Base-by-base conservation (phyloP, 1,140 invertebrate genomes). In the Pogonomyrmex barbatus region DNA sequence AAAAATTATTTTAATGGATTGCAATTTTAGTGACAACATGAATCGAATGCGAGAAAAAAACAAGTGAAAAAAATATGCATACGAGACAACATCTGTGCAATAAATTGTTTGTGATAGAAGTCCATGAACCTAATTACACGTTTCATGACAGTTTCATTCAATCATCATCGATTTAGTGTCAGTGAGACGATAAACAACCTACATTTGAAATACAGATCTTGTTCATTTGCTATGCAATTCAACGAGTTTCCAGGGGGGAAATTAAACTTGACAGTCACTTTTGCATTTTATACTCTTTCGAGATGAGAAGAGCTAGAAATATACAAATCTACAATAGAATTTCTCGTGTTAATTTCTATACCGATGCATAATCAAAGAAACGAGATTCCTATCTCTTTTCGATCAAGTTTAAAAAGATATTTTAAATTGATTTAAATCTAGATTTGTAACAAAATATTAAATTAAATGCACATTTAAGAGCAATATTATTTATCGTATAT, bases 191-290 rank as follows among this genome's bases (percentile, higher is more conserved):
- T 60, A 73, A 82, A 50, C 45, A 73, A 24, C 4, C 6, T 50
- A 62, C 67, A 52, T 71, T 73, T 71, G 52, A 71, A 83, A 47
- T 60, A 60, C 17, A 8, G 4, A 73, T 58, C 47, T 8, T 50
- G 8, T 45, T 47, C 36, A 60, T 73, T 58, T 71, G 14, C 12
- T 30, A 42, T 47, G 68, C 54, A 60, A 73, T 10, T n/a, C 39
- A 24, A 17, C 17, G 42, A 73, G n/a, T 73, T 83, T 60, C 33
- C 17, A 30, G 50, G 5, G 24, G 12, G 17, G 30, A 60, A 60
- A 60, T 30, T 82, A 39, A 82, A 73, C 42, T 82, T 58, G 65
- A 82, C 67, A 71, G 73, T 82, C 73, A 58, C 52, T 82, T 71
- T 58, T 47, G 36, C 65, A 14, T 67, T 73, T 70, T 60, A 42